Evolutionary conservation across 2,113 vertebrate species (phyloP), one percentile per base, ranked within the genome.

Genomic region (Rhinichthys klamathensis): DNA sequence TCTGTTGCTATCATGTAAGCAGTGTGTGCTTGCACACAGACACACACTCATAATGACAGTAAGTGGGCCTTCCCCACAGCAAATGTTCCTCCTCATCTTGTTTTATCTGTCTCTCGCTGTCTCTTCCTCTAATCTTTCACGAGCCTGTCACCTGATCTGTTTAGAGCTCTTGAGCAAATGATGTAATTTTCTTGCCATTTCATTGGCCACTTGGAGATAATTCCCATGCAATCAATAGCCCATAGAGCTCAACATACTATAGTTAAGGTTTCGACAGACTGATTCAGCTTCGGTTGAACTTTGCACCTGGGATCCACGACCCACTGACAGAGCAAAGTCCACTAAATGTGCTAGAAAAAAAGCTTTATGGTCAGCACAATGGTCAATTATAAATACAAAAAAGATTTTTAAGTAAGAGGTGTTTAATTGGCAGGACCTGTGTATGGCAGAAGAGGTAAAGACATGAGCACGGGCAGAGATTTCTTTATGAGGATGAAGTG

Each of bases 401-500:
- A 41, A 9, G 23, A 15, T 21, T 30, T 76, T 60, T 49, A 63
- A 76, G 73, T 0, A 41, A 94, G 10, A 51, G 54, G 12, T 30
- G 54, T 65, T 58, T 77, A 27, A 25, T 30, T 84, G 93, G 61
- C 65, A 85, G 84, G 81, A 16, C 13, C 73, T 30, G 38, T 58
- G 61, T 69, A 85, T 83, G 82, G 60, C 56, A 75, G 21, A 84
- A 94, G 93, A 91, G 92, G 87, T 91, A 92, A 94, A 91, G 94
- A 96, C 82, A 86, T 92, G 87, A 90, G 93, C 89, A 94, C 93
- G 1, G 95, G 96, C 56, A 94, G 96, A 35, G 97, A 98, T 91
- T 98, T 99, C 89, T 96, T 99, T 88, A 95, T 98, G 95, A 96
- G 98, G 89, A 97, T 99, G 94, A 99, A 99, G 93, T 98, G 98